phyloP scores from a whole-genome alignment of 2,113 vertebrate species.

The Cacatua alba region DNA sequence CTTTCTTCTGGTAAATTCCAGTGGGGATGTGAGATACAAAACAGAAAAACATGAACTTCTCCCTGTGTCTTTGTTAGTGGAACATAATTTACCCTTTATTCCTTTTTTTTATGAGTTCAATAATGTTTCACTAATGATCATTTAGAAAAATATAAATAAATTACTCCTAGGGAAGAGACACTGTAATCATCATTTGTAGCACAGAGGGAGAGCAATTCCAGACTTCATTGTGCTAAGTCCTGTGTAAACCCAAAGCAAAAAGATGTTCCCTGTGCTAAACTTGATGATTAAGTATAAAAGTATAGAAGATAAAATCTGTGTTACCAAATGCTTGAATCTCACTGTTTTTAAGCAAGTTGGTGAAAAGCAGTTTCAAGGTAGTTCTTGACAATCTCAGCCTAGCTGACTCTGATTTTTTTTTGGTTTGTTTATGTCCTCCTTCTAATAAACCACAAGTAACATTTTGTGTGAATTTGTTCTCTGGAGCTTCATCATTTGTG shows the following conservation, averaged over 20 bases:
- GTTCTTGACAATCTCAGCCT: neutral
- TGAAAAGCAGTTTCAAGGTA: neutral
- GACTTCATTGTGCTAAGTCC: neutral
- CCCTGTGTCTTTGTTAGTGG: neutral
- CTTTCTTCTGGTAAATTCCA: neutral
- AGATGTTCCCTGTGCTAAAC: neutral
- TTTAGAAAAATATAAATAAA: neutral
- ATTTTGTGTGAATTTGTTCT: neutral
- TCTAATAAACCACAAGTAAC: neutral
- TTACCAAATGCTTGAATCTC: neutral
- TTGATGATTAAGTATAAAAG: neutral
- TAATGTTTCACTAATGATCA: neutral
- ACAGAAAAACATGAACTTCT: neutral
- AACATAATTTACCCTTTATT: neutral
- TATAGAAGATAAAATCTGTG: neutral
- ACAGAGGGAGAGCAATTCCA: neutral
- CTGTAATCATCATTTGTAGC: neutral
- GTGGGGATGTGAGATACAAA: neutral
- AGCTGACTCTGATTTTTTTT: neutral
- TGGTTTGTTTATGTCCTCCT: neutral
- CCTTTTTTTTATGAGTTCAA: neutral
- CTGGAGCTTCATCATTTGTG: neutral
- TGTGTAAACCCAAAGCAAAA: neutral
- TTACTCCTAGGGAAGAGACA: neutral
- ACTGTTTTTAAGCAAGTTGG: neutral